phyloP scores from a whole-genome alignment of 1,140 invertebrate genomes.

The Batillaria attramentaria region DNA sequence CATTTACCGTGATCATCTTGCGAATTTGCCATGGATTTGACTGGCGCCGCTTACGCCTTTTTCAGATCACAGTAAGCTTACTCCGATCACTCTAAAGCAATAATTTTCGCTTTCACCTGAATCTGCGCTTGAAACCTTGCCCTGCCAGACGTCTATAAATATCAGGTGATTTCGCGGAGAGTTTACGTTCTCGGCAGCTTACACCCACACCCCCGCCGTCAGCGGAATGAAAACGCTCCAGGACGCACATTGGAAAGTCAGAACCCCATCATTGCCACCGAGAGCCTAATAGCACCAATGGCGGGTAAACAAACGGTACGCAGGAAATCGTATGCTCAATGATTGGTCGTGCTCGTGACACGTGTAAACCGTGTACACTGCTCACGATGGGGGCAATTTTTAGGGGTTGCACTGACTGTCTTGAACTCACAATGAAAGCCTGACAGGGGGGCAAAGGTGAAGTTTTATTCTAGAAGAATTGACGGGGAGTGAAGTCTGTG shows the following conservation, averaged over 20 bases:
- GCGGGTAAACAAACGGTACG: neutral
- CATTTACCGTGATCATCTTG: no score
- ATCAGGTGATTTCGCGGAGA: neutral
- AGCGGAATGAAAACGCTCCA: slow-evolving; percentile 17
- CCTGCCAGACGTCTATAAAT: neutral
- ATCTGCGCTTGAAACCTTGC: no score
- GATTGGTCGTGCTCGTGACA: slow-evolving; percentile 7
- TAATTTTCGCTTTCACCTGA: neutral
- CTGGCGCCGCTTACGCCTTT: neutral
- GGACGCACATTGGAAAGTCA: neutral
- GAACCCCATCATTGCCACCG: neutral
- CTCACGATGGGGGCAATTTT: neutral
- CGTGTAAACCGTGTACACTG: neutral
- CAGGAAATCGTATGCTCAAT: neutral
- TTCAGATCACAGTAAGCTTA: neutral
- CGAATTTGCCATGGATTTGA: no score
- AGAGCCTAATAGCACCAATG: neutral
- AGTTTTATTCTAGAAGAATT: neutral
- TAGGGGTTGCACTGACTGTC: neutral
- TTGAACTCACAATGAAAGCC: neutral
- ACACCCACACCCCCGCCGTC: neutral
- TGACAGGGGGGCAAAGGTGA: neutral
- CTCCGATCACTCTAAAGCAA: neutral
- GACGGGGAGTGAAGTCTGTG: no score
- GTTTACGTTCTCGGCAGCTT: neutral